Base-by-base conservation (phyloP, 2,888 invertebrate genomes). In the Julus scandinavius region DNA sequence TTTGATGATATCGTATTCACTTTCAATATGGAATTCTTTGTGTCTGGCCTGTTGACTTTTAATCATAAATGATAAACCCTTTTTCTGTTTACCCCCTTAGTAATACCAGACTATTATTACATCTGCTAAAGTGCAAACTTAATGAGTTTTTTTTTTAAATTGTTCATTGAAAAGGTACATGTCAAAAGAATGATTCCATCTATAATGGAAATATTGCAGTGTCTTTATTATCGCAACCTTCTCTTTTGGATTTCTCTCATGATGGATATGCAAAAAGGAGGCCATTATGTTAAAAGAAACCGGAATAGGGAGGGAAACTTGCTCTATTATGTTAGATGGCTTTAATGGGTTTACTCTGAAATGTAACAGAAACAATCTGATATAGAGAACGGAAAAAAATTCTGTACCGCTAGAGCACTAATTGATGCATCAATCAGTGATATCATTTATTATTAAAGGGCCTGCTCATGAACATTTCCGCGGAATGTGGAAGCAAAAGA, bases 341-440 rank as follows among this genome's bases (percentile, higher is more conserved):
- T 72, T 72, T 72, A 72, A 72, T 72, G 72, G 72, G 72, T 72
- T 72, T 72, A 72, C 29, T 72, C 29, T 29, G 72, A 72, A 72
- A 72, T 72, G 72, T 72, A 72, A 20, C 72, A 72, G 72, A 72
- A 72, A 29, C 72, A 72, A 72, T 72, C 72, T 72, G 72, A 72
- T 72, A 72, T 6, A 72, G 72, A 29, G 29, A 72, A 72, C 20
- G 72, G n/a, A 13, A 29, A 54, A 72, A 72, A 72, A 72, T 72
- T 4, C 29, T 29, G 72, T 72, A 72, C 29, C 9, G 72, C 72
- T 72, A 11, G 0, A 20, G 72, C 72, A 72, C 72, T 72, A 72
- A 72, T 72, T 72, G 72, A 72, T 72, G 72, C 72, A 72, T 72
- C 72, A 72, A 72, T 72, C 72, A 72, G 72, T 29, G 72, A 72